Base-by-base conservation (phyloP, 1,140 invertebrate species). In the Pomacea maculata region DNA sequence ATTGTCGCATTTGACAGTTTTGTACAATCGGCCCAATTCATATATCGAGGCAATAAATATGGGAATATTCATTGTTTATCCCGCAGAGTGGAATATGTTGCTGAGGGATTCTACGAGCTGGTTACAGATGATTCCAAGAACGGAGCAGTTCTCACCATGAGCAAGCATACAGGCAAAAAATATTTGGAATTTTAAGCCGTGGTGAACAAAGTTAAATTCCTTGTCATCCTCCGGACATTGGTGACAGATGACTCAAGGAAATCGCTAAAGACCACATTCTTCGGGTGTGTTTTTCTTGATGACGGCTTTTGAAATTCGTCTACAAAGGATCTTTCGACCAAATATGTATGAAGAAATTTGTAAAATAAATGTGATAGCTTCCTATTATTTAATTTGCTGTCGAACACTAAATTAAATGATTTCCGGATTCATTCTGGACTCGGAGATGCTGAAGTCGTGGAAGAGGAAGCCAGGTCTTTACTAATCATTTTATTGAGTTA, bases 71-170 rank as follows among this genome's bases (percentile, higher is more conserved):
- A 52, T 71, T 25, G 9, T n/a, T 67, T 25, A 9, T 1, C 25
- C n/a, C 34, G 7, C 83, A 87, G 86, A 17, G 79, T 84, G 63
- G 81, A 84, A 29, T 79, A 81, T 63, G 85, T 85, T 52, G 84
- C 84, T 9, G 85, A 86, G 67, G 81, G 76, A 57, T 81, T 87
- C 57, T 75, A 83, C 57, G 82, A 86, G 67, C 75, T 87, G 19
- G 84, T 87, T 0, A 80, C 72, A 52, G 85, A 87, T 54, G 79
- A 83, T 21, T 65, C 64, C 11, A 84, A 84, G 77, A 83, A 86
- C 84, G 86, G 86, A 6, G 81, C 86, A 12, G 79, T 87, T 15
- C n/a, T 87, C 15, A 81, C 75, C 63, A 79, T 85, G 67, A 76
- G 80, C 9, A 86, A 86, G 77, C 19, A 9, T 1, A 45, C 55